Base-by-base conservation (phyloP, 2,888 invertebrate species). In the Nephrocerus scutellatus region DNA sequence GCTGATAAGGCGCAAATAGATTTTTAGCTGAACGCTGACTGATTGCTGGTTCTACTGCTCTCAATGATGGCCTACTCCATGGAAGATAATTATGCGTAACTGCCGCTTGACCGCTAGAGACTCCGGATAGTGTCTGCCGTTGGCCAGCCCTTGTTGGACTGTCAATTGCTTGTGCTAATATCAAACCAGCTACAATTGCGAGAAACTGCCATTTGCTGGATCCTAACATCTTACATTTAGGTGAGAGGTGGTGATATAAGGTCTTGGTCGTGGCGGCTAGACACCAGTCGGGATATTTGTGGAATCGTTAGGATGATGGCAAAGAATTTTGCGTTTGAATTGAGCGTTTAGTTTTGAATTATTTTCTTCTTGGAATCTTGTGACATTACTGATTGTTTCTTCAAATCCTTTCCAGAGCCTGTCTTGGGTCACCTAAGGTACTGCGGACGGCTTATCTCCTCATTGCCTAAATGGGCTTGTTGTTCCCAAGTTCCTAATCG, bases 171-270 rank as follows among this genome's bases (percentile, higher is more conserved):
- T 54, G 52, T 36, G 55, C 50, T 47, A 54, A 44, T 46, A 57
- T 51, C 39, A 60, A 48, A 51, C 58, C 58, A 52, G 56, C 55
- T 49, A 60, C 48, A 41, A 59, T 57, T 47, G 60, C 58, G 43
- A 60, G 50, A 43, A 60, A 52, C 50, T 54, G 57, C 60, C 63
- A 62, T 60, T 55, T 62, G 48, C 52, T 61, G 52, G 56, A 50
- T 55, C 63, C 66, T 64, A 68, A 63, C 68, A 69, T 69, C 49
- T 63, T 68, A 64, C 67, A 66, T 65, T 54, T 56, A 62, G 59
- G 47, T 47, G 30, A 16, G 24, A 30, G 37, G 25, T 15, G 18
- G 15, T 32, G 25, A n/a, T n/a, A n/a, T n/a, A n/a, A n/a, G n/a
- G 8, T 29, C 26, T 32, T 29, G 22, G 12, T 25, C 22, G 13